Percentiles rank a stretch among this genome's conserved stretches.
phyloP scores from a whole-genome alignment of 2,888 invertebrate species.

The Anthoptus insignis region DNA sequence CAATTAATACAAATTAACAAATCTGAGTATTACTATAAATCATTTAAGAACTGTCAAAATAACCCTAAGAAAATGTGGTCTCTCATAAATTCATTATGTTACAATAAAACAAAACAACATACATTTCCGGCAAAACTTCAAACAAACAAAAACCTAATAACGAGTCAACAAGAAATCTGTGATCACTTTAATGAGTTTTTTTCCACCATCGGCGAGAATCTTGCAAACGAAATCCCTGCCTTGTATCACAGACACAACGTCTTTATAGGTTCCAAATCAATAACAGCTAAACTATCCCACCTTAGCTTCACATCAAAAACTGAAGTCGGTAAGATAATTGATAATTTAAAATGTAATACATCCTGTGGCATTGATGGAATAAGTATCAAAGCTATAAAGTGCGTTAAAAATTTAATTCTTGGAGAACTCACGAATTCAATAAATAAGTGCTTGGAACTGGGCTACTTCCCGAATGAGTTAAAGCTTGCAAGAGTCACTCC shows the following conservation, averaged over 20 bases:
- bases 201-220: no score
- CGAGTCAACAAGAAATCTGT: neutral
- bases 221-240: neutral
- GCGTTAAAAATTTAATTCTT: slow-evolving; percentile 58
- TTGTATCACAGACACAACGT: neutral
- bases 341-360: slow-evolving; percentile 34
- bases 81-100: neutral
- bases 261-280: neutral
- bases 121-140: neutral
- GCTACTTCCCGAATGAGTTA: slow-evolving; percentile 37
- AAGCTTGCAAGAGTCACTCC: slow-evolving; percentile 42
- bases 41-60: no score
- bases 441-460: slow-evolving; percentile 14
- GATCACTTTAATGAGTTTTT: no score
- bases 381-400: slow-evolving; percentile 38
- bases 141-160: neutral
- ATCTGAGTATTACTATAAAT: no score
- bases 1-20: no score
- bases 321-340: slow-evolving; percentile 40
- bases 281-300: neutral
- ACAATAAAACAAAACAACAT: neutral
- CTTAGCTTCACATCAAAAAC: neutral
- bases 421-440: neutral
- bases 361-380: slow-evolving; percentile 39
- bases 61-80: neutral